These are phyloP conservation scores for Halcyon smyrnensis DNA, from an alignment of 2,797 vertebrate genomes.

Conservation along the genomic window DNA sequence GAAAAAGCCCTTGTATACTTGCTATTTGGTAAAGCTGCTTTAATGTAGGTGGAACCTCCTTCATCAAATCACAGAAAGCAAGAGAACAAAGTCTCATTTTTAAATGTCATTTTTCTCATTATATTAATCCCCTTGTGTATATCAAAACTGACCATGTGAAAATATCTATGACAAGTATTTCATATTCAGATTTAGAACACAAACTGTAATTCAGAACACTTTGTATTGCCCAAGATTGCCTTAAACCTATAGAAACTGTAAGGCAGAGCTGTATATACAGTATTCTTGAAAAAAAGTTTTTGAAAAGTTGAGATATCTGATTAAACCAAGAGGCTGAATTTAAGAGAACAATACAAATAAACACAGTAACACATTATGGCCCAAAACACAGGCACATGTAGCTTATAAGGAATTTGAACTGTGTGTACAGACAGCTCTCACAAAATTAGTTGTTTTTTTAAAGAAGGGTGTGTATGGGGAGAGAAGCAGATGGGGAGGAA, in stretches of 20 bases:
- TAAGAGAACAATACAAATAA: neutral
- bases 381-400: neutral
- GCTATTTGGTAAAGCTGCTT: slow-evolving; percentile 50
- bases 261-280: neutral
- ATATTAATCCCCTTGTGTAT: neutral
- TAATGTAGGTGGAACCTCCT: slow-evolving; percentile 44
- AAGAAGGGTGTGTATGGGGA: neutral
- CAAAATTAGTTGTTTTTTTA: neutral
- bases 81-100: slow-evolving; percentile 16
- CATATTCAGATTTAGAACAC: neutral
- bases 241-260: neutral
- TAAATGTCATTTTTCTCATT: slow-evolving; percentile 34
- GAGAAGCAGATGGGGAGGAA: slow-evolving; percentile 46
- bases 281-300: neutral
- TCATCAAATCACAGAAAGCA: slow-evolving; percentile 20
- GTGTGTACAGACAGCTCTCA: neutral
- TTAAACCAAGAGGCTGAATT: neutral
- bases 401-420: neutral
- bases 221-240: neutral
- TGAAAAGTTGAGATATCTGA: neutral
- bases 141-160: neutral
- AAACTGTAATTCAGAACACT: neutral
- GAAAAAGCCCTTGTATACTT: slow-evolving; percentile 37
- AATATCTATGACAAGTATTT: neutral
- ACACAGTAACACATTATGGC: neutral